These are phyloP conservation scores for Strigamia crassipes DNA, from an alignment of 2,888 invertebrate species.

Conservation along the genomic window DNA sequence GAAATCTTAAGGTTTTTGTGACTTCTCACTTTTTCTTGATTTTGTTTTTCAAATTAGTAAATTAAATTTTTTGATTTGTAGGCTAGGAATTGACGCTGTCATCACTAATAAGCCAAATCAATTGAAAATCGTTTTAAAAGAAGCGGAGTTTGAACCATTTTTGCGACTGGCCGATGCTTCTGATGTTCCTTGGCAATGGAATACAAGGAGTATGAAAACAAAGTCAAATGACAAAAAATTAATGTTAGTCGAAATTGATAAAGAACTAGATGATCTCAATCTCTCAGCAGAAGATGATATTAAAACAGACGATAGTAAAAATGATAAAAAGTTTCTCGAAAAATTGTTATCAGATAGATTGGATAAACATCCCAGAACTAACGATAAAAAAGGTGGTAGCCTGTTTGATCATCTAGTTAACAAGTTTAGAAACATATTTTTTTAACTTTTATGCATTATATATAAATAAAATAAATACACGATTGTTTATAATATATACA, in stretches of 20 bases:
- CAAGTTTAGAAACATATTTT: background rate
- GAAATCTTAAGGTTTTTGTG: background rate
- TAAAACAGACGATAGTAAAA: background rate
- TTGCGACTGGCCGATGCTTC: background rate
- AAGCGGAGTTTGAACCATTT: constrained; percentile 1
- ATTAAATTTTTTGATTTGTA: background rate
- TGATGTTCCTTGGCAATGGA: constrained; percentile 25
- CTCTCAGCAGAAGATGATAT: background rate
- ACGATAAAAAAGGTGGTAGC: background rate
- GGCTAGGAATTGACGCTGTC: constrained; percentile 25
- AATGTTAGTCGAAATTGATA: background rate
- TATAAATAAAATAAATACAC: too few species aligned
- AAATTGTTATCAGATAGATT: background rate
- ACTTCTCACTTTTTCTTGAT: background rate
- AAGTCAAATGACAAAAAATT: background rate
- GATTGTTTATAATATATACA: too few species aligned
- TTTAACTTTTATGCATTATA: background rate
- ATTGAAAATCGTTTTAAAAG: constrained; percentile 4
- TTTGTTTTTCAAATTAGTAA: background rate
- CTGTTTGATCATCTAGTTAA: background rate
- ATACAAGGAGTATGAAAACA: background rate
- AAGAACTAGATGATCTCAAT: background rate
- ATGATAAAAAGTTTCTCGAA: background rate
- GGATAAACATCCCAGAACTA: background rate
- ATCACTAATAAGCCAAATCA: constrained; percentile 23